Evolutionary conservation across 2,888 invertebrate genomes (phyloP), one percentile per base, ranked within the genome.

Genomic region (Tenodera sinensis): DNA sequence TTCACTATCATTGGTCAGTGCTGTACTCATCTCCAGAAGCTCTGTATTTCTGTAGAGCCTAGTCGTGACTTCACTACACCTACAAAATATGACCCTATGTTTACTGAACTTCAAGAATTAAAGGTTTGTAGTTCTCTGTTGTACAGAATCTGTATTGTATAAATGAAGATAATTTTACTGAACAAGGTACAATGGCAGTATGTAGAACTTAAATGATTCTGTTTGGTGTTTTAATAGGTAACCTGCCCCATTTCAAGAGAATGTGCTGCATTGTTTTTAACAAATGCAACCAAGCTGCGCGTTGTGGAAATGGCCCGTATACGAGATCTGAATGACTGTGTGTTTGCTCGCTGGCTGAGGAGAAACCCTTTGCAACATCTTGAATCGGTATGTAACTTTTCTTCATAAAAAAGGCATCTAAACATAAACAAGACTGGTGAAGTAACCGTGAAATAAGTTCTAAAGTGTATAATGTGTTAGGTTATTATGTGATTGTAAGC

Each of bases 291-390:
- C n/a, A 87, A 88, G 34, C 88, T 90, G 25, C 83, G 87, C 12
- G 20, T 12, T 20, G 84, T 90, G 25, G 90, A 90, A 54, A 85
- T 90, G 28, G 87, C 88, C 8, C 87, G 90, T 2, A 84, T 90
- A 71, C 85, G 88, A 54, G 89, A 89, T 47, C 20, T 90, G 15
- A 84, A 47, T 8, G 90, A 90, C 82, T n/a, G 28, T 9, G 34
- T 89, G 34, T 88, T 90, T 84, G 84, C 83, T 12, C 81, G 54
- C 8, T 90, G 90, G 90, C 84, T 90, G n/a, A 47, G 28, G 30
- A 82, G 25, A 28, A 90, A 90, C 83, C 88, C 90, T 15, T 88
- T 90, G 2, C 34, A 47, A 9, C 42, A 87, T 12, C 82, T 90
- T n/a, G 90, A 90, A 89, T 83, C 84, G 4, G 90, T 90, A 83